A percentile compares a stretch with the other conserved stretches of the same genome.
phyloP scores from a whole-genome alignment of 2,113 vertebrate genomes.

The Hiodon alosoides region DNA sequence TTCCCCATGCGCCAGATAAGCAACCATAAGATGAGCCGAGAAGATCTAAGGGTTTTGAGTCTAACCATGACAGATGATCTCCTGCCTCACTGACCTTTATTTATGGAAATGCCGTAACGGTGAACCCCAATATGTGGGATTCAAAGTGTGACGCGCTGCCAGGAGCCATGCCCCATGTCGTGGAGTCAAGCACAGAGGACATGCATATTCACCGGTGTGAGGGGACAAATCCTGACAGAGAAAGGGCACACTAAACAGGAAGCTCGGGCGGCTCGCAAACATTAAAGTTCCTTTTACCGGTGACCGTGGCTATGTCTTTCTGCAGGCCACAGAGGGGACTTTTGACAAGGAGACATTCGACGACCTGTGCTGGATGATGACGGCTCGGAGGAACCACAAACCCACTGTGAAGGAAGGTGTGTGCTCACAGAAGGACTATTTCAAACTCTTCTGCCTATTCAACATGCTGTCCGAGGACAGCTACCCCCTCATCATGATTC shows the following conservation, averaged over 20 bases:
- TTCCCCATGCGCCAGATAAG: no score
- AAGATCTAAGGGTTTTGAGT: no score
- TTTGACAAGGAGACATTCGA: conserved; percentile 71
- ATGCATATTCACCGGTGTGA: neutral
- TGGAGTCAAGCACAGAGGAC: neutral
- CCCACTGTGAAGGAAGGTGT: conserved; percentile 29
- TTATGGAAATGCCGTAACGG: no score
- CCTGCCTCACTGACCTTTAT: no score
- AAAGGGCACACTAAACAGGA: no score
- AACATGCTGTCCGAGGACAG: conserved; percentile 70
- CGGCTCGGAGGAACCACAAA: conserved; percentile 66
- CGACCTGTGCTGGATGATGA: conserved; percentile 73
- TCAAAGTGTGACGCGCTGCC: no score
- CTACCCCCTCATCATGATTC: conserved; percentile 68
- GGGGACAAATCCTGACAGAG: neutral
- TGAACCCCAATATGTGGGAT: no score
- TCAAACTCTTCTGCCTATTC: conserved; percentile 72
- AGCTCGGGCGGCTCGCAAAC: no score
- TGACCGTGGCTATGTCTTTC: neutral
- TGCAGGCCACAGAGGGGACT: conserved; percentile 63
- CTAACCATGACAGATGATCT: no score
- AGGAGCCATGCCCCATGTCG: no score
- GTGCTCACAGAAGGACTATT: conserved; percentile 57
- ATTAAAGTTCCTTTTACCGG: neutral
- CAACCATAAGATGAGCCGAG: no score